Base-by-base conservation (phyloP, 2,888 invertebrate species). In the Noctua janthina region DNA sequence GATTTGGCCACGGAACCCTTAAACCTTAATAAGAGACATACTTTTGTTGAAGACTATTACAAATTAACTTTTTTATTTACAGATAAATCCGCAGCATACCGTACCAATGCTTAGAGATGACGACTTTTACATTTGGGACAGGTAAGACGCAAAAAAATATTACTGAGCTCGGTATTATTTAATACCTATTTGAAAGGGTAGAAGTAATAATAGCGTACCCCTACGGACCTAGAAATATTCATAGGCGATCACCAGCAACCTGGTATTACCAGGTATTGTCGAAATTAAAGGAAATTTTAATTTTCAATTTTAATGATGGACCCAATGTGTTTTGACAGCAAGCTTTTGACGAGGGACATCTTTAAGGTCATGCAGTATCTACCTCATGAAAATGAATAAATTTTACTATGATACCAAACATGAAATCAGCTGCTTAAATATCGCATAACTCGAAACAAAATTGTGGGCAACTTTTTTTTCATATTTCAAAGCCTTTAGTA, bases 61-160 rank as follows among this genome's bases (percentile, higher is more conserved):
- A 76, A 54, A 51, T 35, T n/a, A 7, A 17, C 8, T 5, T 49
- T 56, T 74, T 79, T 56, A 23, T 68, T 94, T 94, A 68, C 94
- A 97, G 97, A 89, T 96, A 85, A 97, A 97, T 88, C 97, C 97
- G 0, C 96, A 97, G 79, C 97, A 97, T 84, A 97, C 97, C 0
- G 92, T 98, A 7, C 97, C 98, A 0, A 95, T 97, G 20, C 89
- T 97, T 49, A 92, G 93, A 73, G 97, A 97, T 82, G 97, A 97
- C 17, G 97, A 97, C 79, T 97, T 97, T 83, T 90, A 92, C 6
- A 86, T 97, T 82, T 97, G 97, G 96, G 97, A 97, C 90, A 92
- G 92, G 92, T 92, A 83, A 83, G 71, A 54, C 15, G 17, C 4
- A 23, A 43, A 73, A 46, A 39, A 7, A 56, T 5, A 8, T 43